Base-by-base conservation (phyloP, 2,888 invertebrate genomes). In the Fabriciana adippe region DNA sequence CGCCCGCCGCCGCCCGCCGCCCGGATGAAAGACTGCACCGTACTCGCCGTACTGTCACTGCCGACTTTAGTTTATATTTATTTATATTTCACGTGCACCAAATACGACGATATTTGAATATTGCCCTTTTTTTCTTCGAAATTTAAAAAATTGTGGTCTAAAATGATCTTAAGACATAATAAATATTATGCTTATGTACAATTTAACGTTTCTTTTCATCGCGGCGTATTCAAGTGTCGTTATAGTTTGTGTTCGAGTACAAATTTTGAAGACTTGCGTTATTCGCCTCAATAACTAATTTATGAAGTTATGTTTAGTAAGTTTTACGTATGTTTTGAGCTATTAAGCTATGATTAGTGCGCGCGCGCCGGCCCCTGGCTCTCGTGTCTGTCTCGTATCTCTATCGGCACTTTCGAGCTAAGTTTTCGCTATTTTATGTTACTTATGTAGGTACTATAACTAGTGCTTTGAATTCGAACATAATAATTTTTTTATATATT, bases 201-300 rank as follows among this genome's bases (percentile, higher is more conserved):
- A 41, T 41, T 8, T 41, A 0, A 11, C 8, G 35, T 41, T 11
- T 11, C 8, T 26, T 26, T 26, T 26, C 26, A 5, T 35, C 0
- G 35, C 35, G 35, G 6, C 8, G 35, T 8, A 8, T 6, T 8
- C 35, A 1, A 6, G 35, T 11, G 35, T 8, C 35, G 35, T 41
- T 41, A 41, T 41, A 11, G 47, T 35, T 16, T 31, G 55, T n/a
- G 31, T 55, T 55, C 54, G 53, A 60, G 67, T 55, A 67, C 63
- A 66, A 69, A 64, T 62, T 63, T 50, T 67, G 45, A 47, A 65
- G 48, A 53, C 57, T 59, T 59, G 41, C 31, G 50, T 65, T 64
- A 18, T 50, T 60, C 18, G 41, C 35, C 41, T 26, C 26, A 64
- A 56, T 50, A 50, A 57, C n/a, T 57, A 21, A 57, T 57, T 48